Base-by-base conservation (phyloP, 2,113 vertebrate species). In the Oreocharis arfaki region DNA sequence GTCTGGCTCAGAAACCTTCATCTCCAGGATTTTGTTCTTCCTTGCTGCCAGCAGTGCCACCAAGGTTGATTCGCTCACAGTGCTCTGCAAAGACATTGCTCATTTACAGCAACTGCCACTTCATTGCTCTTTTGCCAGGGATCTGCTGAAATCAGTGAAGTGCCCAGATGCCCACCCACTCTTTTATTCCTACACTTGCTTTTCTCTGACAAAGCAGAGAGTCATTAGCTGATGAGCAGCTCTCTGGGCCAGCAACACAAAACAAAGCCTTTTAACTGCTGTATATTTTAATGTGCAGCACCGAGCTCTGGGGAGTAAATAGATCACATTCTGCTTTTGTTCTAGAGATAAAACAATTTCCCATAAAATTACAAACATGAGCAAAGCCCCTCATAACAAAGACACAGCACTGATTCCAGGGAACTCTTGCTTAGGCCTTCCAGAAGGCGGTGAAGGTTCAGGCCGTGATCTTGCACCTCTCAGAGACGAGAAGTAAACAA, bases 51-150 rank as follows among this genome's bases (percentile, higher is more conserved):
- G 97, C 69, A 99, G 96, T 44, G 99, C 98, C 8, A 99, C 98
- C 84, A 99, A 92, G 7, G 99, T 99, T 20, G 99, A 99, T 95
- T 99, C 99, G 6, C 99, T 99, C 76, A 99, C 99, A 1, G 99
- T 99, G 95, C 98, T 98, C 99, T 99, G 93, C 39, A 89, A 97
- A 28, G 65, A 83, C 79, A 95, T 59, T 88, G 60, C 37, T 73
- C 59, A 41, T 89, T 52, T 80, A 67, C 26, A 63, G 56, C 76
- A 92, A 68, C 32, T 68, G 21, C 52, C 78, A 4, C 50, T 49
- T 49, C 11, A 23, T 6, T 69, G 47, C 50, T 89, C 2, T 73
- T 89, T 91, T 59, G 20, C n/a, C 77, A 57, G n/a, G 39, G 32
- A 41, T 33, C 37, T 74, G 75, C 61, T 41, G 35, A 83, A 65